Conservation (phyloP, 2,797 vertebrate genomes). For the Channa striata region DNA sequence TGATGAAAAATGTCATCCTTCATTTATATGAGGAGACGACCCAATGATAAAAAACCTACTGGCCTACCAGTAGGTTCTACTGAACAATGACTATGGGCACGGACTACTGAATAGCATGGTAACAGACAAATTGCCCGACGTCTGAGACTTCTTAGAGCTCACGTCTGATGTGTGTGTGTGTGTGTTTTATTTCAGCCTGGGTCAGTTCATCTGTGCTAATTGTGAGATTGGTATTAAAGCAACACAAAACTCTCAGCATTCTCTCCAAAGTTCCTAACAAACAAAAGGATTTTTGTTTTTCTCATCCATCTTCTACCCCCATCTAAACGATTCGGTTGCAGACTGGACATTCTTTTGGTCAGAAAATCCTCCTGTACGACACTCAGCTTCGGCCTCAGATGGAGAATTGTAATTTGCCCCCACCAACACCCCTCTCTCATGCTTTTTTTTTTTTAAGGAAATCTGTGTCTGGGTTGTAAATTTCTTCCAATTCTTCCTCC, state of each 20-base stretch:
- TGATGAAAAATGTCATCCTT: no score
- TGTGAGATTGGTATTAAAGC: not conserved
- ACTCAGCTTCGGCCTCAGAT: constrained; percentile 63
- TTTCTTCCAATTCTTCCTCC: constrained; percentile 94
- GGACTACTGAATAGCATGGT: no score
- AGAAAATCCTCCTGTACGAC: constrained; percentile 35
- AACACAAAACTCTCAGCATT: not conserved
- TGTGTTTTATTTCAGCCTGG: no score
- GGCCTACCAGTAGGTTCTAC: no score
- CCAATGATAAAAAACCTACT: no score
- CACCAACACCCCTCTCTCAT: constrained; percentile 19
- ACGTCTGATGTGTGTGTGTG: no score
- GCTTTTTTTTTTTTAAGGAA: constrained; percentile 86
- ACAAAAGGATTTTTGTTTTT: constrained; percentile 12
- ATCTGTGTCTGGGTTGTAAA: constrained; percentile 97
- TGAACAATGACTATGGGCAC: no score
- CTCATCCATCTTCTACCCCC: not conserved
- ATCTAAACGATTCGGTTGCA: constrained; percentile 31
- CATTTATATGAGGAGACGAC: no score
- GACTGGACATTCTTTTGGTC: constrained; percentile 52
- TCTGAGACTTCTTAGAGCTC: no score
- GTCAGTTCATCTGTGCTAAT: no score
- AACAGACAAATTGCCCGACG: no score
- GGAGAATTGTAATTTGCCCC: constrained; percentile 89
- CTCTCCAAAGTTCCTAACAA: not conserved